Conservation (phyloP, 1,140 invertebrate species). For the Lepidotrigona ventralis region DNA sequence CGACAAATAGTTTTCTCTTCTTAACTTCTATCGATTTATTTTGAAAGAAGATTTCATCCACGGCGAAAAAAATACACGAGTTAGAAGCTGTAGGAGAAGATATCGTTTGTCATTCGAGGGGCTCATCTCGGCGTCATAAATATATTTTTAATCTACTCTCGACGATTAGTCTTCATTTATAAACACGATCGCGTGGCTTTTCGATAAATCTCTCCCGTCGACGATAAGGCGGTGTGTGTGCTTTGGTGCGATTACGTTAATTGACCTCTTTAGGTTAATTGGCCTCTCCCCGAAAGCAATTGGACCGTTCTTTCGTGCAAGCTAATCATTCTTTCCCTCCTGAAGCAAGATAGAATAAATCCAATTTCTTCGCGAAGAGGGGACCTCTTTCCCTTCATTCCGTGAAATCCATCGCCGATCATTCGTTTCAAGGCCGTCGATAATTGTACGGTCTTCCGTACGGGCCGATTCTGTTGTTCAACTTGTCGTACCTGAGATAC, state of each 20-base stretch:
- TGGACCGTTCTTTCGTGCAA: neutral
- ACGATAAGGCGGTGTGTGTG: neutral
- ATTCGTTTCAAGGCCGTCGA: constrained; percentile 68
- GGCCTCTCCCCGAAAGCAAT: neutral
- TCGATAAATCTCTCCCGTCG: neutral
- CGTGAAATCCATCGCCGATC: neutral
- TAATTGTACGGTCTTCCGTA: constrained; percentile 79
- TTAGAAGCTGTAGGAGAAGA: neutral
- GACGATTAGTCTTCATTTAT: neutral
- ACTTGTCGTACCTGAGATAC: constrained; percentile 84
- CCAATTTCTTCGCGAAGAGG: neutral
- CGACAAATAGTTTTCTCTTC: no score
- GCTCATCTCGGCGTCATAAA: neutral
- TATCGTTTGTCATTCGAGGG: neutral
- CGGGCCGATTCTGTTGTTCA: constrained; percentile 80
- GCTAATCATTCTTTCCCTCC: neutral
- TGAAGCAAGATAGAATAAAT: neutral
- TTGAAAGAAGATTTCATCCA: no score
- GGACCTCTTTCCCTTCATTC: neutral
- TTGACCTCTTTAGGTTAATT: neutral
- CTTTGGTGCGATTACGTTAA: constrained; percentile 27
- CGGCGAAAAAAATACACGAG: no score
- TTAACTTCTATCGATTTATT: no score
- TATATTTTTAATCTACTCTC: constrained; percentile 19
- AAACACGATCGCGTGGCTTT: constrained; percentile 1